Percentiles rank a stretch among this genome's conserved stretches.
These are phyloP conservation scores for Lepidocyrtoides sp. DNA, from an alignment of 2,888 invertebrate species.

Conservation along the genomic window DNA sequence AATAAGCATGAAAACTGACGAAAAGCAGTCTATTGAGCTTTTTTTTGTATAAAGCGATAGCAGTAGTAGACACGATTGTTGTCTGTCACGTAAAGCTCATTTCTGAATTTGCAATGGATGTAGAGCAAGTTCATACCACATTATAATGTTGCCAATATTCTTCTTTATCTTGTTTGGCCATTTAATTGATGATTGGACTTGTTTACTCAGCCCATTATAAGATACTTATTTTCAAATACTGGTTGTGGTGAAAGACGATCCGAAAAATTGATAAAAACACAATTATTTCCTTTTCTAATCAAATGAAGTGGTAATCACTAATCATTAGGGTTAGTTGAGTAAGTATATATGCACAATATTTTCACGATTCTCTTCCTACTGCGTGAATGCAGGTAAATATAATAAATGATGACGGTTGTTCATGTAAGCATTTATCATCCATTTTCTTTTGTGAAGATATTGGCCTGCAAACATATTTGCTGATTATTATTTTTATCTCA, in stretches of 20 bases:
- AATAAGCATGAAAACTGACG: no score
- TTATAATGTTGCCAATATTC: background rate
- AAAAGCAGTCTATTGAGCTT: no score
- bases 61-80: background rate
- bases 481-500: constrained; percentile 48
- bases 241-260: constrained; percentile 48
- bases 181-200: constrained; percentile 69
- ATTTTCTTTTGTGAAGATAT: background rate
- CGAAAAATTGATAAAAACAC: constrained; percentile 57
- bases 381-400: constrained; percentile 3
- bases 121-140: background rate
- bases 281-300: constrained; percentile 52
- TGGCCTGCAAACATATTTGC: background rate
- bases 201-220: constrained; percentile 59
- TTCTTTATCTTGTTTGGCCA: constrained; percentile 5
- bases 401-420: constrained; percentile 35
- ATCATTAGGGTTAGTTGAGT: constrained; percentile 49
- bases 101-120: background rate
- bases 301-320: constrained; percentile 71
- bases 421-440: constrained; percentile 20
- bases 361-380: background rate
- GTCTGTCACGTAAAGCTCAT: constrained; percentile 1
- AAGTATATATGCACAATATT: background rate
- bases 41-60: no score
- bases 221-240: constrained; percentile 11